Conservation (phyloP, 2,888 invertebrate genomes). For the Drosophila anomelani region DNA sequence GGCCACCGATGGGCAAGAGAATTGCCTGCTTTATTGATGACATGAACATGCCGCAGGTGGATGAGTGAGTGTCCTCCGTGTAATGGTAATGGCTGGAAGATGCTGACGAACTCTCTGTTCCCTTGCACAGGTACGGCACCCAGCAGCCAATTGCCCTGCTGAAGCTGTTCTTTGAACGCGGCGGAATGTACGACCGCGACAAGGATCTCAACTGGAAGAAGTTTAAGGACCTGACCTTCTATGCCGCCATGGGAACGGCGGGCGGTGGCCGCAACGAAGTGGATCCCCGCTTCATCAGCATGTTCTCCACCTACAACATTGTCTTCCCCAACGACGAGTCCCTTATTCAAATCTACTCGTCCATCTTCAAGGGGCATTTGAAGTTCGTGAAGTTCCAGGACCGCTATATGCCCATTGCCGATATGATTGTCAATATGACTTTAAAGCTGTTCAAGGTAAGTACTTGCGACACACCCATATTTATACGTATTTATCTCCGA, state of each 20-base stretch:
- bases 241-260: constrained; percentile 94
- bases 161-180: constrained; percentile 94
- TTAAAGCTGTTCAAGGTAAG: constrained; percentile 91
- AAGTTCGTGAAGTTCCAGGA: constrained; percentile 86
- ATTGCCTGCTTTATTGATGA: constrained; percentile 96
- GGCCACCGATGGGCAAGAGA: constrained; percentile 95
- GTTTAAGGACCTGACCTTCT: constrained; percentile 90
- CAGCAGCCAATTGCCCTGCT: constrained; percentile 97
- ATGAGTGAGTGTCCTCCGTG: constrained; percentile 79
- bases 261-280: constrained; percentile 96
- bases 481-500: constrained; percentile 9
- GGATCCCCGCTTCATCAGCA: constrained; percentile 95
- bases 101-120: neutral
- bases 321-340: constrained; percentile 92
- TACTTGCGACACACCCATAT: neutral
- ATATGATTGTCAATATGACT: constrained; percentile 91
- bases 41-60: constrained; percentile 96
- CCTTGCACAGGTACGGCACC: constrained; percentile 89
- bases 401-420: constrained; percentile 88
- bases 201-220: constrained; percentile 96
- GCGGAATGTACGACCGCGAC: constrained; percentile 95
- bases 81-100: constrained; percentile 1
- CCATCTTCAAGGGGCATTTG: constrained; percentile 92
- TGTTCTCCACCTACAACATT: constrained; percentile 95
- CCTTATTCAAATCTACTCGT: constrained; percentile 92